Evolutionary conservation across 2,113 vertebrate species (phyloP).

Genomic region (Brachyistius frenatus): DNA sequence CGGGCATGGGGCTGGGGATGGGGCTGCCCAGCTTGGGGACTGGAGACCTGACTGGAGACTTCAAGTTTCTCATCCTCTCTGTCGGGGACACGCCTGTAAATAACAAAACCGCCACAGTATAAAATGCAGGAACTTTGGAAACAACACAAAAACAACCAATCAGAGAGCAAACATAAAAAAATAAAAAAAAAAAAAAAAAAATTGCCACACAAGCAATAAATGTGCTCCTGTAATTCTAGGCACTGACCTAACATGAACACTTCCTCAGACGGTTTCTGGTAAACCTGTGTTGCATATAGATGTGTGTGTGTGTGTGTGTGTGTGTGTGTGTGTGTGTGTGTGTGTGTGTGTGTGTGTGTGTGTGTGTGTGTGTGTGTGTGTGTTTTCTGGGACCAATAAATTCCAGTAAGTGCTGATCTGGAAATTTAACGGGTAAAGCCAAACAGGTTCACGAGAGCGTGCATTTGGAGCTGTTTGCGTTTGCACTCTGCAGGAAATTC

Average conservation of each 20-base stretch:
- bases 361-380: not conserved
- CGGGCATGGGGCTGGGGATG: slow-evolving; percentile 83
- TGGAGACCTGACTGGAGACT: slow-evolving; percentile 84
- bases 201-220: not conserved
- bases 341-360: not conserved
- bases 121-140: slow-evolving; percentile 13
- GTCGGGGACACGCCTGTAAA: slow-evolving; percentile 86
- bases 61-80: slow-evolving; percentile 86
- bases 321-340: not conserved
- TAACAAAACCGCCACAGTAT: not conserved
- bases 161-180: not conserved
- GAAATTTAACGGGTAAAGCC: not conserved
- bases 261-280: not conserved
- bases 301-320: not conserved
- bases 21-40: slow-evolving; percentile 88
- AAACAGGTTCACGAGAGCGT: not conserved
- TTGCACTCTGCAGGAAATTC: slow-evolving; percentile 7
- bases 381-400: not conserved
- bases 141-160: not conserved
- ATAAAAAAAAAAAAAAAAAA: too few species aligned
- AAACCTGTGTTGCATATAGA: not conserved
- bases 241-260: not conserved
- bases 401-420: slow-evolving; percentile 4
- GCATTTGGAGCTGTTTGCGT: not conserved
- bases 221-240: not conserved